A percentile compares a stretch with the other conserved stretches of the same genome.
phyloP scores from a whole-genome alignment of 2,797 vertebrate species.

The Streptopelia turtur region DNA sequence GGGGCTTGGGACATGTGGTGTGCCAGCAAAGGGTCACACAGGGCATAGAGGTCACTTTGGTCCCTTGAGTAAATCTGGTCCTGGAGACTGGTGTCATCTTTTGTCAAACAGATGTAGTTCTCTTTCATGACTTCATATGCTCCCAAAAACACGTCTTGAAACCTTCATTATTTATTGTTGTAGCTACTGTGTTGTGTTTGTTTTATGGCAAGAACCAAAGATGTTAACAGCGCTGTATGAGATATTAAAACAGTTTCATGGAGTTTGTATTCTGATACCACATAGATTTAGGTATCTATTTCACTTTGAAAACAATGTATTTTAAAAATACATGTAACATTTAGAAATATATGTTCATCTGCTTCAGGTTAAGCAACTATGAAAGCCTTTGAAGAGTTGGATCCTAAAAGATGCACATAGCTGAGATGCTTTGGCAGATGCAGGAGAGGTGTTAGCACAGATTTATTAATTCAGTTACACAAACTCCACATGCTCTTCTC shows the following conservation, averaged over 20 bases:
- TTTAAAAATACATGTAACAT: neutral
- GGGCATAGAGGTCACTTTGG: neutral
- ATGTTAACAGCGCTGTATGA: neutral
- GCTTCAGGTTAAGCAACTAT: neutral
- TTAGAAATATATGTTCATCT: constrained; percentile 7
- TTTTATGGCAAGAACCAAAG: neutral
- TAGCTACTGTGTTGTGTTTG: neutral
- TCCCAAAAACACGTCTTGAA: neutral
- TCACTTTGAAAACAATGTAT: neutral
- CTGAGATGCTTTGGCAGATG: neutral
- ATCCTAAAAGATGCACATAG: neutral
- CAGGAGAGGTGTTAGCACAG: neutral
- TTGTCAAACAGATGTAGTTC: neutral
- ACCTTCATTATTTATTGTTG: neutral
- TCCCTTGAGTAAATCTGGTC: neutral
- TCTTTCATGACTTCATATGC: neutral
- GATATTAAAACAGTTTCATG: neutral
- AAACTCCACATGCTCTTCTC: neutral
- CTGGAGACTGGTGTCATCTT: neutral
- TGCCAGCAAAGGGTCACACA: rapidly evolving
- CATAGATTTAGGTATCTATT: neutral
- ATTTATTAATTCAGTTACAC: constrained; percentile 27
- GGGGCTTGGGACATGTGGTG: rapidly evolving
- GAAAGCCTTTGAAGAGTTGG: neutral
- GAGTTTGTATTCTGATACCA: neutral